A percentile compares a stretch with the other conserved stretches of the same genome.
Evolutionary conservation across 2,113 vertebrate genomes (phyloP).

Genomic region (Aspidoscelis tigris): DNA sequence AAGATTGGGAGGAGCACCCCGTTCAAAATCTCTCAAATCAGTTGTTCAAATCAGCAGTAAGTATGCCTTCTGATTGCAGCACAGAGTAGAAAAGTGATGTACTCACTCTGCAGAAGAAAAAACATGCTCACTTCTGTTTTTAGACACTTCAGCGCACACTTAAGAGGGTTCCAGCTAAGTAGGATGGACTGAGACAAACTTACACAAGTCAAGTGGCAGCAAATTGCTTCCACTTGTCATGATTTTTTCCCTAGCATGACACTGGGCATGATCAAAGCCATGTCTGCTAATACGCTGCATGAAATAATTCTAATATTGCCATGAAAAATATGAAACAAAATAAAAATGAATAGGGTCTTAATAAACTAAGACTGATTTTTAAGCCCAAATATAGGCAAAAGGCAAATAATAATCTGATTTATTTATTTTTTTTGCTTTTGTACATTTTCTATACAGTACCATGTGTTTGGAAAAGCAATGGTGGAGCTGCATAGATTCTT

Average conservation of each 20-base stretch:
- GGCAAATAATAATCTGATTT: not conserved
- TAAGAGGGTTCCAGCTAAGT: not conserved
- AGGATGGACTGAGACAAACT: not conserved
- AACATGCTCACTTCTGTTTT: not conserved
- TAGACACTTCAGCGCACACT: not conserved
- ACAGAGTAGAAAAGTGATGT: not conserved
- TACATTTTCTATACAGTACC: not conserved
- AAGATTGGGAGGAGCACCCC: not conserved
- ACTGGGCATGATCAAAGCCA: not conserved
- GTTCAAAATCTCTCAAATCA: not conserved
- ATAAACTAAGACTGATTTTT: not conserved
- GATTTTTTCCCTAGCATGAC: not conserved
- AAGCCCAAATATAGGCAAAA: not conserved
- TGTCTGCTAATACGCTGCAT: conserved; percentile 14
- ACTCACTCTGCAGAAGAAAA: not conserved
- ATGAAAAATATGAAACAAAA: not conserved
- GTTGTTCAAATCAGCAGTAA: not conserved
- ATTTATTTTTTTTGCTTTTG: not conserved
- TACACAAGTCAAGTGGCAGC: not conserved
- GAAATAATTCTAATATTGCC: conserved; percentile 17
- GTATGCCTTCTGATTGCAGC: not conserved
- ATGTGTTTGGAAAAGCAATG: not conserved
- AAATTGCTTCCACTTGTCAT: not conserved
- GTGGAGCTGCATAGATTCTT: not conserved
- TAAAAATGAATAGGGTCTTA: not conserved